Evolutionary conservation across 2,113 vertebrate species (phyloP).

Genomic region (Geothlypis trichas): DNA sequence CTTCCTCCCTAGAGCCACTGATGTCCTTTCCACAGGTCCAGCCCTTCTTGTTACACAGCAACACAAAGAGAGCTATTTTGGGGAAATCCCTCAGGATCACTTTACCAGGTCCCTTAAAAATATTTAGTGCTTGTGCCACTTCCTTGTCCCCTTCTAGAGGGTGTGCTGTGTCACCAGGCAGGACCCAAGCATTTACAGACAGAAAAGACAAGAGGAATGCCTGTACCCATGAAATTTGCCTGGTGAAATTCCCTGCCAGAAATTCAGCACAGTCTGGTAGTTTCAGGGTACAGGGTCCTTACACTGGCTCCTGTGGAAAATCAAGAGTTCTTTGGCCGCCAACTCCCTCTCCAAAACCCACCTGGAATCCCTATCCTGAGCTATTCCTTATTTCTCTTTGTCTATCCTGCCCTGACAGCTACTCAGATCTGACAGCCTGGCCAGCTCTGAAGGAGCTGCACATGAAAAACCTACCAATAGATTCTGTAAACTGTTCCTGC

Average conservation of each 20-base stretch:
- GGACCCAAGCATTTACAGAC: neutral
- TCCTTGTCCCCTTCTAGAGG: neutral
- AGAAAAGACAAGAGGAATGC: neutral
- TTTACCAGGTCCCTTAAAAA: neutral
- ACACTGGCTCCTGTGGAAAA: neutral
- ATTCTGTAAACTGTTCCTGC: neutral
- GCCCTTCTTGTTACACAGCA: neutral
- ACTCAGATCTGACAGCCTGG: neutral
- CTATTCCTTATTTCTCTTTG: neutral
- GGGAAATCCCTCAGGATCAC: neutral
- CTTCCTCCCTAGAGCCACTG: neutral
- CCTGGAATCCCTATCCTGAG: neutral
- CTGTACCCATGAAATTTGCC: neutral
- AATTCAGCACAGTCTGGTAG: neutral
- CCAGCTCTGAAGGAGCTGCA: neutral
- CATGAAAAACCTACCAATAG: neutral
- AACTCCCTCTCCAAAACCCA: neutral
- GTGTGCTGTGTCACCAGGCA: neutral
- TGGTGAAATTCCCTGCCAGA: neutral
- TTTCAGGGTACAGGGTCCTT: neutral
- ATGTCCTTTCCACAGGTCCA: neutral
- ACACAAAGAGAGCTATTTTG: fast-evolving
- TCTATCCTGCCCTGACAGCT: neutral
- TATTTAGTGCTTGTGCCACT: neutral
- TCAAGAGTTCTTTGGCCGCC: neutral